phyloP scores from a whole-genome alignment of 2,113 vertebrate species.

The Oplegnathus fasciatus region DNA sequence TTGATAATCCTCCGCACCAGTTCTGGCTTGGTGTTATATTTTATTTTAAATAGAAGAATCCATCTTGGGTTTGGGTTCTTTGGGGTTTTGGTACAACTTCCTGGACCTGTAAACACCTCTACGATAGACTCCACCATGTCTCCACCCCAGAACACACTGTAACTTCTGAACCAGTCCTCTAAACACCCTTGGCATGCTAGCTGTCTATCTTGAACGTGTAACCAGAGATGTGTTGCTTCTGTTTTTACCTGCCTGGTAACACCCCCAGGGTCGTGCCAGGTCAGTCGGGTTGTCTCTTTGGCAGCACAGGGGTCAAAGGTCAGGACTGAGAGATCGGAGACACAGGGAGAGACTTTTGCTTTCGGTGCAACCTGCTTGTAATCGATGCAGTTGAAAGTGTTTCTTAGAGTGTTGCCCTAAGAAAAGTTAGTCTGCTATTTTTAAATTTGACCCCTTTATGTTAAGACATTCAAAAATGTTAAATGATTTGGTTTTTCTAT shows the following conservation, averaged over 20 bases:
- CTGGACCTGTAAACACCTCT: not conserved
- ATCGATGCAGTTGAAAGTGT: not conserved
- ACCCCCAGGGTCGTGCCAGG: conserved; percentile 10
- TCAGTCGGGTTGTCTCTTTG: conserved; percentile 52
- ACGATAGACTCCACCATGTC: not conserved
- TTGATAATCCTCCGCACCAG: too few relatives aligned
- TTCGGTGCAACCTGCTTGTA: conserved; percentile 30
- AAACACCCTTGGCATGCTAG: not conserved
- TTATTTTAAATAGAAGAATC: not conserved
- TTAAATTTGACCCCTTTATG: not conserved
- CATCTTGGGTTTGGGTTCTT: not conserved
- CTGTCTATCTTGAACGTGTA: conserved; percentile 36
- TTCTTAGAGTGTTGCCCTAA: not conserved
- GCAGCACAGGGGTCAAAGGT: conserved; percentile 49
- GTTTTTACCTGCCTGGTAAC: conserved; percentile 71
- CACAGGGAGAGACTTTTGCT: conserved; percentile 20
- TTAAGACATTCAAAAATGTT: not conserved
- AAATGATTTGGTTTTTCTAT: not conserved
- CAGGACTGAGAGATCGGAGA: conserved; percentile 15
- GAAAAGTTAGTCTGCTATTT: not conserved
- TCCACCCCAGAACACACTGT: not conserved
- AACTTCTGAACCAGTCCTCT: not conserved
- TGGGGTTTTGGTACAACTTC: not conserved
- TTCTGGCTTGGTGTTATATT: not conserved
- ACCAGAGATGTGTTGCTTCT: conserved; percentile 66